These are phyloP conservation scores for Teinopalpus imperialis DNA, from an alignment of 2,888 invertebrate species.

Conservation along the genomic window DNA sequence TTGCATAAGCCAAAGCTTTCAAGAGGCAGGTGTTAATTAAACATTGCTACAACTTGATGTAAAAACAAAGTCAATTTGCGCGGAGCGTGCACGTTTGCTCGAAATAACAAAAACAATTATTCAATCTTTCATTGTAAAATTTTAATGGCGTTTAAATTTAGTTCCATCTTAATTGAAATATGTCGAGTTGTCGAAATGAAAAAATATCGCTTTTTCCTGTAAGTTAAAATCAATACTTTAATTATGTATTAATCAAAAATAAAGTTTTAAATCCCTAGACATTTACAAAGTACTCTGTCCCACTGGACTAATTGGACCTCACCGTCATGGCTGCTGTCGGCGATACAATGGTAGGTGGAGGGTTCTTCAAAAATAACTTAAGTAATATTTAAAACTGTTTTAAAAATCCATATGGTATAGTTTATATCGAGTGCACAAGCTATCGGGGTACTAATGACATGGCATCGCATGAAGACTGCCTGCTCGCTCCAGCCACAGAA, in stretches of 20 bases:
- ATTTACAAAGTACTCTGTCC: too few relatives aligned
- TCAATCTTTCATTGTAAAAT: slow-evolving; percentile 17
- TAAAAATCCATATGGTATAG: too few relatives aligned
- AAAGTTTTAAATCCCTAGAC: too few relatives aligned
- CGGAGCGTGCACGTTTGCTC: slow-evolving; percentile 10
- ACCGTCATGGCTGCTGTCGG: too few relatives aligned
- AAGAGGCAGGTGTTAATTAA: slow-evolving; percentile 43
- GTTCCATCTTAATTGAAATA: slow-evolving; percentile 20
- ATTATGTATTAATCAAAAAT: too few relatives aligned
- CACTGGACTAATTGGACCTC: too few relatives aligned
- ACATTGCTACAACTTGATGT: slow-evolving; percentile 42
- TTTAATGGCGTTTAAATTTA: slow-evolving; percentile 19
- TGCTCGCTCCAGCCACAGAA: slow-evolving; percentile 43
- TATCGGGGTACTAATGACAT: slow-evolving; percentile 49
- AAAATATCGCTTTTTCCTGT: too few relatives aligned
- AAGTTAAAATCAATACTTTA: too few relatives aligned
- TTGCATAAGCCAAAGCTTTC: slow-evolving; percentile 12
- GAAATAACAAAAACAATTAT: slow-evolving; percentile 18
- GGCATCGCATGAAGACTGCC: slow-evolving; percentile 51
- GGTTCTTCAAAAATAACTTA: too few relatives aligned
- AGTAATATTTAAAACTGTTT: too few relatives aligned
- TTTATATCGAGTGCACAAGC: slow-evolving; percentile 3
- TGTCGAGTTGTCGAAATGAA: slow-evolving; percentile 3
- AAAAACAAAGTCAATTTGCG: slow-evolving; percentile 39
- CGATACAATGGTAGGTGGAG: too few relatives aligned